phyloP scores from a whole-genome alignment of 2,797 vertebrate genomes.

The Perodicticus potto region DNA sequence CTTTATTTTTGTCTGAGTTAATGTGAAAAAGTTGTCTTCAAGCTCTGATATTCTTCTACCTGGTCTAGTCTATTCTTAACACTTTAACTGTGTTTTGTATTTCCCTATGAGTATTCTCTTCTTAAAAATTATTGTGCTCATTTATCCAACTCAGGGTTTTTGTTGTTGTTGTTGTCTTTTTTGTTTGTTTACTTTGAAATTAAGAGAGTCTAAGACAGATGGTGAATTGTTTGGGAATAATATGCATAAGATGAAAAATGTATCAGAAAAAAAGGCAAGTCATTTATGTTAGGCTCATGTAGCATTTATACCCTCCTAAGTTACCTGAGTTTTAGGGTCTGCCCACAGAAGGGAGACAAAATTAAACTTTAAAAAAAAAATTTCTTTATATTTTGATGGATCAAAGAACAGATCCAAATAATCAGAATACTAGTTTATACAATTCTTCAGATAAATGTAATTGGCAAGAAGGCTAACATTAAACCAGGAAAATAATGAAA shows the following conservation, averaged over 20 bases:
- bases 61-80: neutral
- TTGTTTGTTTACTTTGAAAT: neutral
- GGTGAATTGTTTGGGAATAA: neutral
- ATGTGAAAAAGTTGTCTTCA: neutral
- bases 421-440: neutral
- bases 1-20: neutral
- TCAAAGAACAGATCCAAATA: neutral
- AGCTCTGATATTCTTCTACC: neutral
- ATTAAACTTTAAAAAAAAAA: too few relatives aligned
- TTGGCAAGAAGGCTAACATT: neutral
- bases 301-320: neutral
- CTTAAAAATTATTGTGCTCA: neutral
- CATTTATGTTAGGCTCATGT: neutral
- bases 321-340: neutral
- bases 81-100: neutral
- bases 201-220: neutral
- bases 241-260: neutral
- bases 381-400: neutral
- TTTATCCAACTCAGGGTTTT: neutral
- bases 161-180: too few relatives aligned
- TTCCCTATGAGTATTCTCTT: neutral
- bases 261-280: neutral
- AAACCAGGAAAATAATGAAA: neutral
- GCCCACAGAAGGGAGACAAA: neutral
- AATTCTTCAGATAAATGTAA: neutral